Evolutionary conservation across 2,113 vertebrate species (phyloP), one percentile per base, ranked within the genome.

Genomic region (Myrmophylax atrothorax): DNA sequence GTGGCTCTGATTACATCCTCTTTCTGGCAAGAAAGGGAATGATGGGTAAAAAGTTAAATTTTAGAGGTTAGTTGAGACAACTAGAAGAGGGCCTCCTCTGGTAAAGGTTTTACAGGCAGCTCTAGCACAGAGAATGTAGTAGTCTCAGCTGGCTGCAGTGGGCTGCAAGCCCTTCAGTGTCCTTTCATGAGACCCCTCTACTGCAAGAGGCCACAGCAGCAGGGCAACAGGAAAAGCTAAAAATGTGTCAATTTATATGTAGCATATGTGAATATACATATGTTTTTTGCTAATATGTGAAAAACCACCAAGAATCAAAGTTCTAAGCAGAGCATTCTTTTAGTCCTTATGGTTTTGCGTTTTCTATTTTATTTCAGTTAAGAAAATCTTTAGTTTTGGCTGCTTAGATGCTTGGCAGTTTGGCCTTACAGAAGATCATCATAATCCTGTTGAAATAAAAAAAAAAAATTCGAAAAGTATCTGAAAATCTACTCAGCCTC

Each of bases 251-350:
- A 47, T 85, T 72, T 18, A 26, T 40, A 46, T 0, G 0, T 16
- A 46, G 10, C 33, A 9, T 47, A 5, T 46, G 31, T 38, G 40
- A 68, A 79, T 8, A 3, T 63, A 19, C 6, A 12, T 0, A 0
- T 31, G 12, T 35, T 69, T 22, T 66, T 85, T 67, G 55, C 25
- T 80, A 62, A 50, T 1, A 62, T 0, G 0, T 49, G n/a, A 84
- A 75, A 52, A 44, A 81, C 46, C 44, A 12, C 37, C 62, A 78
- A 68, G 28, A 75, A 68, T 53, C 13, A n/a, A 84, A 78, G 10
- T 47, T 84, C 38, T 56, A 70, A 55, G 44, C 2, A 59, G 55
- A 90, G 25, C 8, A 77, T 80, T 42, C 20, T 67, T 78, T 74
- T 37, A 44, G 66, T 46, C 18, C 31, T 35, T 58, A 42, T 42